Base-by-base conservation (phyloP, 2,113 vertebrate genomes). In the Gymnorhina tibicen region DNA sequence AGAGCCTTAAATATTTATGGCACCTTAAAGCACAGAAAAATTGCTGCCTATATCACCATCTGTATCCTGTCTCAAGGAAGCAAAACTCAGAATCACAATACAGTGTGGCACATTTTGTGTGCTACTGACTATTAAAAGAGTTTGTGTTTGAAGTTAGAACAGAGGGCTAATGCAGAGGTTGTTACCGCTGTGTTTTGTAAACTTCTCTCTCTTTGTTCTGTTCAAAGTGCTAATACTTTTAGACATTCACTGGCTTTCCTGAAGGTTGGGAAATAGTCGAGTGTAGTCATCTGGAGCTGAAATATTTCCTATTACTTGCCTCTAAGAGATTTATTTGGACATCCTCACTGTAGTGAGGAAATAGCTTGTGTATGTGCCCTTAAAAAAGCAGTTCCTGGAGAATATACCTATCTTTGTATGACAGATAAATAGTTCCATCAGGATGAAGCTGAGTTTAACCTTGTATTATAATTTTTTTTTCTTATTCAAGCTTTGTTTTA, bases 241-340 rank as follows among this genome's bases (percentile, higher is more conserved):
- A 86, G 75, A 44, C 62, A 95, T 80, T 83, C 60, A 39, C 50
- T 88, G 85, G 47, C 56, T 93, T 91, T 96, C 47, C 35, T 84
- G 88, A 86, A 95, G 82, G 76, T 72, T 96, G 76, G 90, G 35
- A 74, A 93, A 87, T 81, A 89, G 93, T 87, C 28, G 7, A 37
- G 83, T 89, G 76, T 95, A 96, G 94, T 95, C 96, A 97, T 70
- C 86, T 95, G 94, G 49, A 93, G 91, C 94, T 96, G 94, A 96
- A 96, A 95, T 96, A 96, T 95, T 96, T 95, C 83, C 68, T 89
- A 52, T 89, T 88, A 86, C 95, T 91, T 92, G 50, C 50, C 52
- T 84, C 47, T 63, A 93, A 68, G 68, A 95, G 95, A 95, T 95
- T 93, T 96, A 96, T 96, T 88, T 96, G 75, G 90, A 70, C 83